Conservation (phyloP, 2,113 vertebrate genomes). For the Varanus salvator region DNA sequence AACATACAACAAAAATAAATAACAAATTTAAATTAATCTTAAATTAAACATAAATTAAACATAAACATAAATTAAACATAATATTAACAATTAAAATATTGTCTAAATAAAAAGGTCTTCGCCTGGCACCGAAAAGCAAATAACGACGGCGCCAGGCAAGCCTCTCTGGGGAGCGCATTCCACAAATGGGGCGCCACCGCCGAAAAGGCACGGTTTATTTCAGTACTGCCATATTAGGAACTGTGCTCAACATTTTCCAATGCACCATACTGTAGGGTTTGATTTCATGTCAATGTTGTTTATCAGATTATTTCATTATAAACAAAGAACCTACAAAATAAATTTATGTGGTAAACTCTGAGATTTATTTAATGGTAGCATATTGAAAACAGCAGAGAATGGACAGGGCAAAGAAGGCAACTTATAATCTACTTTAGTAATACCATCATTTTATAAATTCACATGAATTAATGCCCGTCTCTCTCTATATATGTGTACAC, state of each 20-base stretch:
- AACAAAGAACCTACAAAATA: background rate
- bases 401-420: background rate
- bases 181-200: too few relatives aligned
- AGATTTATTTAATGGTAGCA: background rate
- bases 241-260: too few relatives aligned
- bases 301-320: background rate
- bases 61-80: too few relatives aligned
- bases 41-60: too few relatives aligned
- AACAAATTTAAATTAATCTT: too few relatives aligned
- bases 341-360: background rate
- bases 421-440: constrained; percentile 25
- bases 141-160: too few relatives aligned
- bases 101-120: too few relatives aligned
- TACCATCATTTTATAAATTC: constrained; percentile 46
- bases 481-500: background rate
- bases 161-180: too few relatives aligned
- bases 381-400: background rate
- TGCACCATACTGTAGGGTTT: background rate
- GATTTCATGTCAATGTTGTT: background rate
- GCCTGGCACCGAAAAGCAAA: too few relatives aligned
- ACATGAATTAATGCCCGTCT: constrained; percentile 35
- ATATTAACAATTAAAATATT: too few relatives aligned
- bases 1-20: too few relatives aligned
- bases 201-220: background rate
- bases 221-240: background rate